A percentile compares a stretch with the other conserved stretches of the same genome.
These are phyloP conservation scores for Petrolisthes cinctipes DNA, from an alignment of 2,888 invertebrate species.

Conservation along the genomic window DNA sequence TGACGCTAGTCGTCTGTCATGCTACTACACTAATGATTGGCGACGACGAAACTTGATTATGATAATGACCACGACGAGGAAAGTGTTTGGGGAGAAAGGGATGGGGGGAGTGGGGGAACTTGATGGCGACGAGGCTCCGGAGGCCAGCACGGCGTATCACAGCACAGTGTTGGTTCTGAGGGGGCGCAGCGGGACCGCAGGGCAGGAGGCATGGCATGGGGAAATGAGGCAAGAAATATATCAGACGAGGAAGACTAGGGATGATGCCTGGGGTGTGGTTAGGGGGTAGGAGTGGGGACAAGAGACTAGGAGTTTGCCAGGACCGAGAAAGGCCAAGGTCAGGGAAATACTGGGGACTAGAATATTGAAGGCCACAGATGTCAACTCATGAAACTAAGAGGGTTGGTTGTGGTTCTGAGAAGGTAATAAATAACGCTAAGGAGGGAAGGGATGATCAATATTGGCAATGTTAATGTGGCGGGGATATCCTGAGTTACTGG, in stretches of 20 bases:
- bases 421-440: not conserved
- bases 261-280: not conserved
- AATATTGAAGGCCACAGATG: constrained; percentile 11
- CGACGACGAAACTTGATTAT: constrained; percentile 47
- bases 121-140: constrained; percentile 58
- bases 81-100: not conserved
- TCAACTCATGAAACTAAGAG: not conserved
- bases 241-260: constrained; percentile 13
- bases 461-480: not conserved
- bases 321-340: not conserved
- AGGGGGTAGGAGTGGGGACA: not conserved
- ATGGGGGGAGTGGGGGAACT: constrained; percentile 31
- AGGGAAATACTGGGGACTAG: constrained; percentile 8
- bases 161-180: constrained; percentile 63
- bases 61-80: constrained; percentile 57
- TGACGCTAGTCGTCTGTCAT: constrained; percentile 22
- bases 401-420: not conserved
- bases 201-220: constrained; percentile 16
- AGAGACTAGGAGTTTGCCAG: constrained; percentile 11
- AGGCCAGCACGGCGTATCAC: constrained; percentile 62
- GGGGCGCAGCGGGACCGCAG: constrained; percentile 44
- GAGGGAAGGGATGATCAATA: not conserved
- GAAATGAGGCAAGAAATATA: constrained; percentile 5
- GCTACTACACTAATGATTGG: constrained; percentile 51
- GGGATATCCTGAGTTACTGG: constrained; percentile 6